phyloP scores from a whole-genome alignment of 2,797 vertebrate species.

The Pipistrellus nathusii region DNA sequence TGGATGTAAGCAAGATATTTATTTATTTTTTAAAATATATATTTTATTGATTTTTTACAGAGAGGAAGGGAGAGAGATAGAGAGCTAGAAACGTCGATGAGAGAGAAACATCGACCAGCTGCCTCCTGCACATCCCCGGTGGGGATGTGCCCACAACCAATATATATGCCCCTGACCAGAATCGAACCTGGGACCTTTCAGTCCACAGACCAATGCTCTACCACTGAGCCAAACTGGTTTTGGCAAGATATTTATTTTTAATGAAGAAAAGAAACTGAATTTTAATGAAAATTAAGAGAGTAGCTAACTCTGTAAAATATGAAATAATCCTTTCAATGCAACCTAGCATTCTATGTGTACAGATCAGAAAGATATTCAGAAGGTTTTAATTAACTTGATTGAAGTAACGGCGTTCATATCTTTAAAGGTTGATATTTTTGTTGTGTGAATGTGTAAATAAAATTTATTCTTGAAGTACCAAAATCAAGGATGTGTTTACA shows the following conservation, averaged over 20 bases:
- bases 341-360: slow-evolving; percentile 29
- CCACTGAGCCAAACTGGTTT: too few species aligned
- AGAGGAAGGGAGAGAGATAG: too few species aligned
- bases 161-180: too few species aligned
- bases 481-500: not conserved
- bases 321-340: slow-evolving; percentile 30
- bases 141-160: too few species aligned
- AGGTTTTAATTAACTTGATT: slow-evolving; percentile 9
- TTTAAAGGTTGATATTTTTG: not conserved
- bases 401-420: not conserved
- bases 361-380: slow-evolving; percentile 41
- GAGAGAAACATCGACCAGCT: too few species aligned
- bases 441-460: not conserved
- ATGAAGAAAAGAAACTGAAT: slow-evolving; percentile 73
- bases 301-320: slow-evolving; percentile 61
- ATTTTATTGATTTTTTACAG: too few species aligned
- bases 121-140: too few species aligned
- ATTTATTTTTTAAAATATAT: too few species aligned
- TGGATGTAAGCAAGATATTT: slow-evolving; percentile 68
- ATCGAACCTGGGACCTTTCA: too few species aligned
- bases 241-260: slow-evolving; percentile 72
- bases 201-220: too few species aligned
- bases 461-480: not conserved
- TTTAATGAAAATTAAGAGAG: slow-evolving; percentile 77
- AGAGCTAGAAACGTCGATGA: too few species aligned